Evolutionary conservation across 2,113 vertebrate species (phyloP).

Genomic region (Hyperoodon ampullatus): DNA sequence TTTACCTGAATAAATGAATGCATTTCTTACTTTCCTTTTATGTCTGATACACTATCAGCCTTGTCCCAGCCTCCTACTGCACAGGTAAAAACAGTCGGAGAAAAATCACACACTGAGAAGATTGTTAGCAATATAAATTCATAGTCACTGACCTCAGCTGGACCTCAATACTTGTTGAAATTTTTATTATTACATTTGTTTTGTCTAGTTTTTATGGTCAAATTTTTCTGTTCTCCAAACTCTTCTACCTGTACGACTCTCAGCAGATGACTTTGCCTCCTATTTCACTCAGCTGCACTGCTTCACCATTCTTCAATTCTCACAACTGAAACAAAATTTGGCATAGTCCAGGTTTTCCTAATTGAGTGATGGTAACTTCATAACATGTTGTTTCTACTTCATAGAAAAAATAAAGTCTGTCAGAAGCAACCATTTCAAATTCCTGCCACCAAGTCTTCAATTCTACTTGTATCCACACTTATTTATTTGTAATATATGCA

Average conservation of each 20-base stretch:
- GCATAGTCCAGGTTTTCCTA: neutral
- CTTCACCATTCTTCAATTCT: neutral
- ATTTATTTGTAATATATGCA: neutral
- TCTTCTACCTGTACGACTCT: neutral
- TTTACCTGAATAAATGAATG: conserved; percentile 8
- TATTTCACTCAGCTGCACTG: neutral
- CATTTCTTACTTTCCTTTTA: neutral
- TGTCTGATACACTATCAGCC: neutral
- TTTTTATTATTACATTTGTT: conserved; percentile 64
- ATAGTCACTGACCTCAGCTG: conserved; percentile 68
- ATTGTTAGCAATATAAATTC: conserved; percentile 70
- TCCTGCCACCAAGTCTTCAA: neutral
- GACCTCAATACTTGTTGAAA: conserved; percentile 23
- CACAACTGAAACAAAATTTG: neutral
- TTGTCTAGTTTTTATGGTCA: conserved; percentile 45
- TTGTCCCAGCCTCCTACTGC: conserved; percentile 28
- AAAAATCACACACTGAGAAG: conserved; percentile 26
- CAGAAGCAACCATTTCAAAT: neutral
- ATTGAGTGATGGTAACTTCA: neutral
- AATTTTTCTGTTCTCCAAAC: conserved; percentile 17
- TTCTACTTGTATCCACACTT: neutral
- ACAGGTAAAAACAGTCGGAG: neutral
- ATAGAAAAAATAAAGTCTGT: neutral
- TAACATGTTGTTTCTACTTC: neutral
- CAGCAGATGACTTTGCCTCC: neutral